phyloP scores from a whole-genome alignment of 2,888 invertebrate species.

The Meloe dianella region DNA sequence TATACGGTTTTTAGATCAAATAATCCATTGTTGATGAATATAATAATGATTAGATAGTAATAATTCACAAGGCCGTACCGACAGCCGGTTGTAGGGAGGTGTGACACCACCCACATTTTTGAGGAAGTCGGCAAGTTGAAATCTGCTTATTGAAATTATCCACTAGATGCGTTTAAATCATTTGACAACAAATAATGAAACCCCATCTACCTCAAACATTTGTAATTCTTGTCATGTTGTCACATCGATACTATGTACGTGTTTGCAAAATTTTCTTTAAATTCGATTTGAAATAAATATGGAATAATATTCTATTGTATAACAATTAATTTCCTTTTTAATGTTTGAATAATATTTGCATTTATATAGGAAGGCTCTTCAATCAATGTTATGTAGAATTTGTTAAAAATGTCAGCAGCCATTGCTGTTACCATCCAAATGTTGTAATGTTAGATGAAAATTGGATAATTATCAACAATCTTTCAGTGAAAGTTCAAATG shows the following conservation, averaged over 20 bases:
- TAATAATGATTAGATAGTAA: no score
- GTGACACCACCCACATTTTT: no score
- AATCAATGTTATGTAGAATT: slow-evolving; percentile 1
- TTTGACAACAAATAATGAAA: not conserved
- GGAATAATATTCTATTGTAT: not conserved
- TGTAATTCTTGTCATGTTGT: not conserved
- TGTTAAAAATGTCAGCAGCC: not conserved
- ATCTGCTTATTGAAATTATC: no score
- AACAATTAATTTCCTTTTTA: not conserved
- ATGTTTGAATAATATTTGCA: not conserved
- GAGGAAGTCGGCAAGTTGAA: no score
- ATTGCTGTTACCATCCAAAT: not conserved
- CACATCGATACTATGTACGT: slow-evolving; percentile 5
- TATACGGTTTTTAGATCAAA: no score
- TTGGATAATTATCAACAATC: not conserved
- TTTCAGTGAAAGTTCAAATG: not conserved
- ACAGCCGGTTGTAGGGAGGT: no score
- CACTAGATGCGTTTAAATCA: no score
- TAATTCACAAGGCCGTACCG: no score
- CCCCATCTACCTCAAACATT: not conserved
- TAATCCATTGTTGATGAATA: no score
- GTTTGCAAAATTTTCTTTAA: not conserved
- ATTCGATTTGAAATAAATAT: slow-evolving; percentile 9
- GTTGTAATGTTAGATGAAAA: not conserved
- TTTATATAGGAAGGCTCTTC: not conserved